Evolutionary conservation across 2,113 vertebrate genomes (phyloP), one percentile per base, ranked within the genome.

Genomic region (Atractosteus spatula): DNA sequence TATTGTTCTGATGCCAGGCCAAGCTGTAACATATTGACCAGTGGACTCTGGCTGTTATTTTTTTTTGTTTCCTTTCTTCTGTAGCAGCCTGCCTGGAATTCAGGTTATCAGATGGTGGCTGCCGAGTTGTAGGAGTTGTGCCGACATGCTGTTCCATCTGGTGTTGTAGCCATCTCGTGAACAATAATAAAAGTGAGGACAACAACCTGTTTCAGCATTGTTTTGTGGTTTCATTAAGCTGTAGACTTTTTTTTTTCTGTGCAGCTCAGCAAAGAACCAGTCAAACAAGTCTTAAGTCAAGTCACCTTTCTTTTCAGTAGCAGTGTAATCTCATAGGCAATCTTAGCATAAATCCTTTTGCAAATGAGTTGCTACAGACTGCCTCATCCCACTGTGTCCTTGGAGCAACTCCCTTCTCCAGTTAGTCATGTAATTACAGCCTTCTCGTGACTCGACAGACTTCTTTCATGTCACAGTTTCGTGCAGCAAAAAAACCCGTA

Each of bases 111-210:
- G 77, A 80, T 80, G 84, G 85, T 47, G 54, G 43, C 66, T 76
- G 57, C 74, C 55, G 68, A 75, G 70, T 54, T 0, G 62, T 57
- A 57, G 70, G 78, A 55, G 66, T 8, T 1, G 71, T 66, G 78
- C 78, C 74, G 56, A 70, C 80, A 55, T 80, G 77, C 81, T 78
- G 87, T 83, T 88, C 84, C 82, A 80, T 87, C 85, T 76, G 81
- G 83, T 86, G 88, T 56, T 91, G 88, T 91, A 91, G 92, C 92
- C 94, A 93, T 93, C 92, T 93, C 84, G 85, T 93, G 91, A 94
- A 94, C 92, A 93, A 95, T 91, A 91, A 87, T 76, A 81, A 80
- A 68, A 75, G 84, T 82, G 84, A 86, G 83, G 81, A 84, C 82
- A 45, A 84, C 82, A 45, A 65, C 62, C 41, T 7, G 41, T 66